Conservation (phyloP, 37 sponge, comb jelly and placozoan genomes). For the Beroe forskalii region DNA sequence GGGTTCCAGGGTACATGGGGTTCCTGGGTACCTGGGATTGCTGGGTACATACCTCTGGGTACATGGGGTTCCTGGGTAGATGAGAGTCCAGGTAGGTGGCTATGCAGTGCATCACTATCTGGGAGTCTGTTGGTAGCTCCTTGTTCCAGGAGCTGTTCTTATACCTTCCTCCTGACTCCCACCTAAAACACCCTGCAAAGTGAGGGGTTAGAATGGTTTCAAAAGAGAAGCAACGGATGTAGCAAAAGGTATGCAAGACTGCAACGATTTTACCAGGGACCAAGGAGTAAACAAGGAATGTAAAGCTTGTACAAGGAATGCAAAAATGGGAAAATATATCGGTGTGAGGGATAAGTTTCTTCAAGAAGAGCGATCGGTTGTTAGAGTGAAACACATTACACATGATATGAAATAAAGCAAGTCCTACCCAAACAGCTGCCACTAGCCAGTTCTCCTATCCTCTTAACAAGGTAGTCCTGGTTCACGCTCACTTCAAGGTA, state of each 20-base stretch:
- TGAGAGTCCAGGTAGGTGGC: conserved; percentile 83
- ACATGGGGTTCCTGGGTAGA: conserved; percentile 77
- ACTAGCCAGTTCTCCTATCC: conserved; percentile 78
- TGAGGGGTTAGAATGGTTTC: not conserved
- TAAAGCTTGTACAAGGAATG: no score
- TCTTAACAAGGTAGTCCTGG: conserved; percentile 83
- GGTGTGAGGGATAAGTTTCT: no score
- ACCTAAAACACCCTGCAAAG: conserved; percentile 68
- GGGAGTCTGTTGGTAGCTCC: conserved; percentile 85
- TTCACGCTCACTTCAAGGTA: conserved; percentile 81
- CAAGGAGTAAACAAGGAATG: no score
- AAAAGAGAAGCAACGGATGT: no score
- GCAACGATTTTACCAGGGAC: no score
- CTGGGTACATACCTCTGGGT: conserved; percentile 69
- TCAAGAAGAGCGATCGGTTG: no score
- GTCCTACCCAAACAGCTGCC: conserved; percentile 74
- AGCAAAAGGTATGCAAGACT: no score
- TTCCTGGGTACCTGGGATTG: no score
- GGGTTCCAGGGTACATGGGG: no score
- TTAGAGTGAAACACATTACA: no score
- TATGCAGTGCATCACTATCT: conserved; percentile 81
- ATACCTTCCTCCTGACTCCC: conserved; percentile 83
- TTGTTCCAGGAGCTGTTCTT: conserved; percentile 77
- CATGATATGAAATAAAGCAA: no score
- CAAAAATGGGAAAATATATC: no score